phyloP scores from a whole-genome alignment of 2,888 invertebrate genomes.

The Noctua fimbriata region DNA sequence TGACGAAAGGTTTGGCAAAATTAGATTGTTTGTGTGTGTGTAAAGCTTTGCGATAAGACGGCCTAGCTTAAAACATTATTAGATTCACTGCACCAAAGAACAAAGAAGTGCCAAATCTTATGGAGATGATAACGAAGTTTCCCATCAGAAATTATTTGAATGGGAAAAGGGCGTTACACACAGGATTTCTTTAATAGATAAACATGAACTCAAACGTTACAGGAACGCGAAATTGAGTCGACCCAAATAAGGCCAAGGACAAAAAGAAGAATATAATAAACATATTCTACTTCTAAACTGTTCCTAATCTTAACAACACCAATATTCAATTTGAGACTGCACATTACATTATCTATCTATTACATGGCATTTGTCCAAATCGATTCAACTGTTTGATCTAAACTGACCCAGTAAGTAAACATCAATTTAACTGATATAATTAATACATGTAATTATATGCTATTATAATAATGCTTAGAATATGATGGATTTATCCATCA shows the following conservation, averaged over 20 bases:
- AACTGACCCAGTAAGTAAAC: conserved; percentile 31
- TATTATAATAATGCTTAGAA: too few relatives aligned
- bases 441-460: conserved; percentile 37
- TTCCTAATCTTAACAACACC: conserved; percentile 21
- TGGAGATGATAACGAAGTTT: background rate
- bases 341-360: conserved; percentile 38
- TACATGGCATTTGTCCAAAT: conserved; percentile 63
- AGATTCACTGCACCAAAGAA: background rate
- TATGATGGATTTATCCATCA: conserved; percentile 22
- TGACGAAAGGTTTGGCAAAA: background rate
- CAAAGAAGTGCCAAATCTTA: background rate
- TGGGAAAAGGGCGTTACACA: background rate
- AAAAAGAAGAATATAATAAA: background rate
- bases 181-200: background rate
- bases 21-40: background rate
- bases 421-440: conserved; percentile 31
- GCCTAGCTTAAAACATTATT: background rate
- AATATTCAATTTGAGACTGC: conserved; percentile 35
- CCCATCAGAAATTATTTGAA: background rate
- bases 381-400: conserved; percentile 29
- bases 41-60: background rate
- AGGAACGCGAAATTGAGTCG: background rate
- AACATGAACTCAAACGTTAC: background rate
- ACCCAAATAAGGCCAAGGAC: background rate
- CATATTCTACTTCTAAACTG: background rate